phyloP scores from a whole-genome alignment of 2,888 invertebrate species.

The Sympetrum striolatum region DNA sequence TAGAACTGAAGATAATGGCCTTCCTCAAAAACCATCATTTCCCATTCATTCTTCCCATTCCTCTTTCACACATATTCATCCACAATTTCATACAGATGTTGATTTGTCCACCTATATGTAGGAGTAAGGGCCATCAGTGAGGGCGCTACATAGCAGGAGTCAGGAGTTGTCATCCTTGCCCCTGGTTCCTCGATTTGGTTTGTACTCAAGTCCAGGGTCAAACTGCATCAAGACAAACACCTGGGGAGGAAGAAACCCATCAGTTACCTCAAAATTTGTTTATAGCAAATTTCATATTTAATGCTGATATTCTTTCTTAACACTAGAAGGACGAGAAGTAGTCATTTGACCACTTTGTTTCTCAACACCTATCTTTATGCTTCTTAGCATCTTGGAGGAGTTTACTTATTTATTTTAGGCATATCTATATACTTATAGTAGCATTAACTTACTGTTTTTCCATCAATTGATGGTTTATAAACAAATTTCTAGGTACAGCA shows the following conservation, averaged over 20 bases:
- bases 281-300: background rate
- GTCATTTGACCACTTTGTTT: too few species aligned
- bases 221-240: constrained; percentile 99
- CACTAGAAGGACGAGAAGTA: too few species aligned
- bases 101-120: constrained; percentile 69
- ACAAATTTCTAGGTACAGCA: too few species aligned
- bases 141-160: constrained; percentile 99
- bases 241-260: constrained; percentile 61
- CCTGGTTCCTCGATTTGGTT: constrained; percentile 78
- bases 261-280: background rate
- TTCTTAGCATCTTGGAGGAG: too few species aligned
- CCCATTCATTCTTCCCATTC: constrained; percentile 12
- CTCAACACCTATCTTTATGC: too few species aligned
- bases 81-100: constrained; percentile 39
- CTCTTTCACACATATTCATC: constrained; percentile 20
- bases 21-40: constrained; percentile 32
- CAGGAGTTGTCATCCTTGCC: constrained; percentile 95
- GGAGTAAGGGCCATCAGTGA: constrained; percentile 97
- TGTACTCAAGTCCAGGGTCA: constrained; percentile 97
- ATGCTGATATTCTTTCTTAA: background rate
- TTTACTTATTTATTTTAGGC: too few species aligned
- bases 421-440: too few species aligned
- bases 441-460: too few species aligned
- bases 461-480: too few species aligned
- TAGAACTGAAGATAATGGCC: constrained; percentile 21